Conservation (phyloP, 2,797 vertebrate species). For the Sebastes oblongus region DNA sequence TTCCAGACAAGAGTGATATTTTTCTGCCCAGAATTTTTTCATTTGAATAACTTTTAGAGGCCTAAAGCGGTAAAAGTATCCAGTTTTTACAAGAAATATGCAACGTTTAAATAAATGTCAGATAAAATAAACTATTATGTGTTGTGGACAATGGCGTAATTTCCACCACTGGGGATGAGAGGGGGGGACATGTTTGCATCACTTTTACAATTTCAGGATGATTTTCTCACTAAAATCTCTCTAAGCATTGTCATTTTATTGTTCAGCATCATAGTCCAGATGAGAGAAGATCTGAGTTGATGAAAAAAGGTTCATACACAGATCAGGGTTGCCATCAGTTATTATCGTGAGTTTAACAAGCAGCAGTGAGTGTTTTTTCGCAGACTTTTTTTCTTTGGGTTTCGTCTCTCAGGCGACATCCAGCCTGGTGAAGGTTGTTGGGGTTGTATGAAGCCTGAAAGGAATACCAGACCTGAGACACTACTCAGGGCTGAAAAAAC, state of each 20-base stretch:
- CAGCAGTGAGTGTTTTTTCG: neutral
- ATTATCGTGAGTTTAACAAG: neutral
- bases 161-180: neutral
- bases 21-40: neutral
- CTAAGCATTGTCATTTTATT: neutral
- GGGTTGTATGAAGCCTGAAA: neutral
- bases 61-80: conserved; percentile 3
- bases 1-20: neutral
- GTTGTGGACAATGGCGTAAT: neutral
- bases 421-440: neutral
- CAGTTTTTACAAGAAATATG: conserved; percentile 9
- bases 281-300: neutral
- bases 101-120: conserved; percentile 8
- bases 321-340: neutral
- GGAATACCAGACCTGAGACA: neutral
- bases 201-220: neutral
- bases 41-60: conserved; percentile 2
- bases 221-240: neutral
- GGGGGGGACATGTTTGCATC: neutral
- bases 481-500: neutral
- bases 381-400: neutral
- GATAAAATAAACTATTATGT: neutral
- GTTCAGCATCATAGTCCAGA: neutral
- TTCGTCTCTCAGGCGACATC: neutral
- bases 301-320: neutral